Evolutionary conservation across 2,888 invertebrate species (phyloP).

Genomic region (Rhamnusium bicolor): DNA sequence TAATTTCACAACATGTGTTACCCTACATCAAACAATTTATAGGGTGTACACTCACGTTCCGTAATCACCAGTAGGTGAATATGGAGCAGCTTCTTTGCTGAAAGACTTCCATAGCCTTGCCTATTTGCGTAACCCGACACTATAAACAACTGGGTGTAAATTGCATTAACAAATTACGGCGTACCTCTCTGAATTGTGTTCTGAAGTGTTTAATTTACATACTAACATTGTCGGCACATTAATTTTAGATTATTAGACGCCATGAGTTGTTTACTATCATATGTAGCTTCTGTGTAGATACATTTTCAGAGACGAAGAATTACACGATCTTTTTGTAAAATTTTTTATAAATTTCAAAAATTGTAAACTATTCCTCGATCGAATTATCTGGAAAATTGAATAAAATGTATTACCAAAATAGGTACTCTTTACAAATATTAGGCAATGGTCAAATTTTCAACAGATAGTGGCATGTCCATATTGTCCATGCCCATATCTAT

Average conservation of each 20-base stretch:
- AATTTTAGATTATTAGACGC: neutral
- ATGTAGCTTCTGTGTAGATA: no score
- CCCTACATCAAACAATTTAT: neutral
- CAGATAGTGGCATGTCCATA: no score
- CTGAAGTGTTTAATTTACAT: neutral
- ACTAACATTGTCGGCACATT: neutral
- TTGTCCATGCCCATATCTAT: no score
- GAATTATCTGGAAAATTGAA: no score
- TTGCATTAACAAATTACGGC: neutral
- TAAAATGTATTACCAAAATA: no score
- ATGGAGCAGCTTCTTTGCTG: neutral
- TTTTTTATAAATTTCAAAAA: no score
- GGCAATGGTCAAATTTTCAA: no score
- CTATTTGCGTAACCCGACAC: neutral
- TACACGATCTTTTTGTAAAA: no score
- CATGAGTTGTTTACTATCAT: no score
- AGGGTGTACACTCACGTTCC: neutral
- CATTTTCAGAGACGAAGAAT: no score
- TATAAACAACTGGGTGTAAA: constrained; percentile 1
- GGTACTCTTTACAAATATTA: no score
- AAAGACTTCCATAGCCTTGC: neutral
- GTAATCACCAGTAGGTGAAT: neutral
- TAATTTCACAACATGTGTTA: neutral
- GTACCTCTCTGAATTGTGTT: neutral
- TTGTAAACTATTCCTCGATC: no score